phyloP scores from a whole-genome alignment of 2,113 vertebrate species.

The Pundamilia nyererei region DNA sequence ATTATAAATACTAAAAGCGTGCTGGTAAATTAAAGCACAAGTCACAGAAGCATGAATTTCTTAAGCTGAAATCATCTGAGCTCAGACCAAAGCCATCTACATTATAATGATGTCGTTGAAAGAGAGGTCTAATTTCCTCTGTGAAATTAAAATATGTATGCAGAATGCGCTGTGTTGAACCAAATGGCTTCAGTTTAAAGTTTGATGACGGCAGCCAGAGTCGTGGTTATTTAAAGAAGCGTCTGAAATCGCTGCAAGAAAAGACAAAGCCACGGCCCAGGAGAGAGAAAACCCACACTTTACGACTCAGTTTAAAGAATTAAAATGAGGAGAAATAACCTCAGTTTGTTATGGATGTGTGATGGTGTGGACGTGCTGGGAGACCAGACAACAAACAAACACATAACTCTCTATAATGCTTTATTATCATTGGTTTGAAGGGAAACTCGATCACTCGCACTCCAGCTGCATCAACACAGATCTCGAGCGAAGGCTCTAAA shows the following conservation, averaged over 20 bases:
- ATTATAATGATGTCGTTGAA: not conserved
- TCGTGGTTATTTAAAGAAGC: not conserved
- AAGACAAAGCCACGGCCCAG: rapidly evolving
- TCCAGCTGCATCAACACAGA: not conserved
- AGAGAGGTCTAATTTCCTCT: not conserved
- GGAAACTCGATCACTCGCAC: not conserved
- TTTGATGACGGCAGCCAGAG: not conserved
- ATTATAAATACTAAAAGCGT: not conserved
- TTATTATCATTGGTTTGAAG: not conserved
- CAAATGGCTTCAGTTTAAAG: not conserved
- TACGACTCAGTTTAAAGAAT: not conserved
- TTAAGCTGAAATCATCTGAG: not conserved
- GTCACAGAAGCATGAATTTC: not conserved
- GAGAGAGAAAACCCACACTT: not conserved
- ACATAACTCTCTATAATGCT: not conserved
- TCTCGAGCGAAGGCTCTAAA: not conserved
- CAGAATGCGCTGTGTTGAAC: not conserved
- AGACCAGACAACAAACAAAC: not conserved
- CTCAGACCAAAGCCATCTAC: not conserved
- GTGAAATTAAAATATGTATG: conserved; percentile 27
- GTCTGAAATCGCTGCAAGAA: not conserved
- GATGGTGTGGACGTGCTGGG: not conserved
- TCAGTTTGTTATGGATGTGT: not conserved
- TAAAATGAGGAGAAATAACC: not conserved
- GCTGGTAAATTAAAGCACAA: not conserved